These are phyloP conservation scores for Melanotus villosus DNA, from an alignment of 2,888 invertebrate genomes.

Conservation along the genomic window DNA sequence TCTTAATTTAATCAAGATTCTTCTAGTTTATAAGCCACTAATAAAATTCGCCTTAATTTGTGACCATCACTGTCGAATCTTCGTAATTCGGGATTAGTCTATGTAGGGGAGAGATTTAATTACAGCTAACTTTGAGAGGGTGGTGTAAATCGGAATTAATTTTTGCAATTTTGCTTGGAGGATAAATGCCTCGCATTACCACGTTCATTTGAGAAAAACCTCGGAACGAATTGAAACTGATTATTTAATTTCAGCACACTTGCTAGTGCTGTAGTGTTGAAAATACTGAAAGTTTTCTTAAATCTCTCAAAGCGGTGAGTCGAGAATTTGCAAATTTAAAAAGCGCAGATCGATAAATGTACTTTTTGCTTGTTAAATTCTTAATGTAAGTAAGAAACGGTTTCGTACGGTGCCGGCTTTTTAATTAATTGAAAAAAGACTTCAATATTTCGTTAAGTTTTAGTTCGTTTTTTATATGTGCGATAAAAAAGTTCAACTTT, in stretches of 20 bases:
- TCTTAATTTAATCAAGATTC: conserved; percentile 23
- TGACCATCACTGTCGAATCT: conserved; percentile 48
- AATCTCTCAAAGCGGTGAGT: too few relatives aligned
- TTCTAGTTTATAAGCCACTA: conserved; percentile 30
- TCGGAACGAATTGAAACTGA: neutral
- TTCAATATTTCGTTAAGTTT: too few relatives aligned
- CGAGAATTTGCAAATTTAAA: neutral
- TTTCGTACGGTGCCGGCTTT: too few relatives aligned
- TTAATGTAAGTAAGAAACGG: too few relatives aligned
- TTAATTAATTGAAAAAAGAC: too few relatives aligned
- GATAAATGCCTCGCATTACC: conserved; percentile 25
- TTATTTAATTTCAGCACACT: neutral
- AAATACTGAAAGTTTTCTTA: too few relatives aligned
- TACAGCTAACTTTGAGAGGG: conserved; percentile 29
- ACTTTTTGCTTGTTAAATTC: too few relatives aligned
- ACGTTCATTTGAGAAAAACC: conserved; percentile 9
- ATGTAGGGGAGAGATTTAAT: conserved; percentile 40
- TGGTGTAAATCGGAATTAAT: conserved; percentile 28
- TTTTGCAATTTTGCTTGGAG: conserved; percentile 24
- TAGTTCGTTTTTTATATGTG: too few relatives aligned
- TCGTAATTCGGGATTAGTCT: conserved; percentile 45
- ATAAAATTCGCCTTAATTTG: conserved; percentile 46
- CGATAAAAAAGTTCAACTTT: too few relatives aligned
- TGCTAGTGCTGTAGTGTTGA: too few relatives aligned
- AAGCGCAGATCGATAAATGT: too few relatives aligned